A percentile compares a stretch with the other conserved stretches of the same genome.
Evolutionary conservation across 2,797 vertebrate genomes (phyloP).

Genomic region (Cynodonichthys magdalenae): DNA sequence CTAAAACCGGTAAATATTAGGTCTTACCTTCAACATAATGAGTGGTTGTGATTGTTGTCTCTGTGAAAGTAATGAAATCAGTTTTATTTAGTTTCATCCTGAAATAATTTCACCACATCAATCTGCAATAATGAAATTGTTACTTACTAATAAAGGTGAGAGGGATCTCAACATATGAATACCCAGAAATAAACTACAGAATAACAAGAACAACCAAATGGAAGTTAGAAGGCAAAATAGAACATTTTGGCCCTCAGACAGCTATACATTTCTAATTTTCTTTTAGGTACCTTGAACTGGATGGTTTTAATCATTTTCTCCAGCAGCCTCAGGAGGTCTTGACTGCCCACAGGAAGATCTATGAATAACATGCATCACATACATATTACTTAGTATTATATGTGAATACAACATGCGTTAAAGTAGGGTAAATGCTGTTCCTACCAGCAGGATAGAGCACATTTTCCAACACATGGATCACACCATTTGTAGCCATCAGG

Average conservation of each 20-base stretch:
- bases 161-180: conserved; percentile 89
- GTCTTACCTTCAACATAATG: conserved; percentile 68
- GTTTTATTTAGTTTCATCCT: conserved; percentile 14
- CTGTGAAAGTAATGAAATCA: conserved; percentile 55
- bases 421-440: background rate
- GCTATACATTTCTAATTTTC: background rate
- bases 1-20: background rate
- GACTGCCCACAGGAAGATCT: conserved; percentile 90
- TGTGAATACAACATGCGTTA: background rate
- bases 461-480: conserved; percentile 93
- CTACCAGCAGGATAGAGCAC: conserved; percentile 93
- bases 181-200: conserved; percentile 87
- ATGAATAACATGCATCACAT: conserved; percentile 17
- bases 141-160: conserved; percentile 93
- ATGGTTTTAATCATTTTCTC: conserved; percentile 92
- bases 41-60: conserved; percentile 71
- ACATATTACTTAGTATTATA: background rate
- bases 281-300: conserved; percentile 87
- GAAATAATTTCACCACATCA: background rate
- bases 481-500: conserved; percentile 95
- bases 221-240: background rate
- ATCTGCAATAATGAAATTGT: background rate
- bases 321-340: conserved; percentile 88
- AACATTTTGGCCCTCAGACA: background rate
- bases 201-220: conserved; percentile 33